Conservation (phyloP, 2,797 vertebrate species). For the Botia kubotai region DNA sequence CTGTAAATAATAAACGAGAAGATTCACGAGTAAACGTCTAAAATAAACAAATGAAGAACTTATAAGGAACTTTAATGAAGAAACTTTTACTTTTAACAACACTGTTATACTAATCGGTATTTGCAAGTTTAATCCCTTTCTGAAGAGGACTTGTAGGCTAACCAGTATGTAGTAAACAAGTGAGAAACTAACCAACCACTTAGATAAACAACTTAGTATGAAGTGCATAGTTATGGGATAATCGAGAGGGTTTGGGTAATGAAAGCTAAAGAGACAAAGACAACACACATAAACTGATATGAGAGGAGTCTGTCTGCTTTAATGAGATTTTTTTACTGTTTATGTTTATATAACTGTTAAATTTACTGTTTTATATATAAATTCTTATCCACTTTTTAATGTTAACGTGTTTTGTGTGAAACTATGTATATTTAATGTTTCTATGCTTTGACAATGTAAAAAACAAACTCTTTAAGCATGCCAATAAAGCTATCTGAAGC, state of each 20-base stretch:
- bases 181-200: not conserved
- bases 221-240: not conserved
- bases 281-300: too few species aligned
- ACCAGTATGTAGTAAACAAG: not conserved
- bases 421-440: too few species aligned
- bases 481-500: too few species aligned
- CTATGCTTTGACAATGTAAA: too few species aligned
- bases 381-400: too few species aligned
- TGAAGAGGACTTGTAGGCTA: not conserved
- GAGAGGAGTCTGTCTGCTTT: too few species aligned
- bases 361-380: not conserved
- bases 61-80: too few species aligned
- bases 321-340: too few species aligned
- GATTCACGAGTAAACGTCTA: not conserved
- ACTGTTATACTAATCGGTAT: not conserved
- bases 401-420: too few species aligned
- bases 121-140: not conserved
- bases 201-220: too few species aligned
- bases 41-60: not conserved
- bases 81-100: not conserved
- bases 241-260: not conserved
- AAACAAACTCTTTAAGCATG: too few species aligned
- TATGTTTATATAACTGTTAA: not conserved
- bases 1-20: constrained; percentile 33
- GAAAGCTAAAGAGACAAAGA: not conserved